Evolutionary conservation across 2,888 invertebrate genomes (phyloP).

Genomic region (Bedellia somnulentella): DNA sequence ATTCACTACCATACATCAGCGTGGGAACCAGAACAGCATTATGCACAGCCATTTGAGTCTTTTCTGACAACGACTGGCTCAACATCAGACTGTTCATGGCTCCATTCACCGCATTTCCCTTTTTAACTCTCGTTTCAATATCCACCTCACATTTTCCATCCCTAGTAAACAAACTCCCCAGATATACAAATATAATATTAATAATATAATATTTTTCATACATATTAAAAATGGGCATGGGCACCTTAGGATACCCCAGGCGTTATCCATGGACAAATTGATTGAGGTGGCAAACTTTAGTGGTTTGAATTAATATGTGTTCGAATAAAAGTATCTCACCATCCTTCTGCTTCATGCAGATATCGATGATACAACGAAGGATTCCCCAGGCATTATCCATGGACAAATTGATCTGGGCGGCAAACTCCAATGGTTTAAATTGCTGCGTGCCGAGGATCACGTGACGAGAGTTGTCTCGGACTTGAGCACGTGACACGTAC

Average conservation of each 20-base stretch:
- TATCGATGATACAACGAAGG: constrained; percentile 93
- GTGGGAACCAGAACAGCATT: too few species aligned
- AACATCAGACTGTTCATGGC: too few species aligned
- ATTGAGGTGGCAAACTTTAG: constrained; percentile 98
- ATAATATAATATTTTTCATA: too few species aligned
- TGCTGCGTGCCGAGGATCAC: constrained; percentile 97
- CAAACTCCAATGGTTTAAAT: constrained; percentile 98
- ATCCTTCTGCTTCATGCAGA: constrained; percentile 95
- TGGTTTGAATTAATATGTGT: constrained; percentile 97
- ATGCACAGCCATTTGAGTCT: too few species aligned
- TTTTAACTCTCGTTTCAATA: too few species aligned
- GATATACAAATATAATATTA: too few species aligned
- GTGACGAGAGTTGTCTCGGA: constrained; percentile 93
- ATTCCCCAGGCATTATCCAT: constrained; percentile 99
- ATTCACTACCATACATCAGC: too few species aligned
- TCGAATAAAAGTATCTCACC: constrained; percentile 64
- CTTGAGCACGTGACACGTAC: constrained; percentile 94
- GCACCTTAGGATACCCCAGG: constrained; percentile 98
- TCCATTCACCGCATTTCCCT: too few species aligned
- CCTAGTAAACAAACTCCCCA: too few species aligned
- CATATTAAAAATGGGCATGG: too few species aligned
- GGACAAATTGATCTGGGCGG: constrained; percentile 96
- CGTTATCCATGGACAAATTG: constrained; percentile 98
- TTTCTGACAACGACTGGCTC: too few species aligned
- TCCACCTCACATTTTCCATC: too few species aligned